Percentiles rank a stretch among this genome's conserved stretches.
Conservation (phyloP, 2,888 invertebrate genomes). For the Doris montereyensis region DNA sequence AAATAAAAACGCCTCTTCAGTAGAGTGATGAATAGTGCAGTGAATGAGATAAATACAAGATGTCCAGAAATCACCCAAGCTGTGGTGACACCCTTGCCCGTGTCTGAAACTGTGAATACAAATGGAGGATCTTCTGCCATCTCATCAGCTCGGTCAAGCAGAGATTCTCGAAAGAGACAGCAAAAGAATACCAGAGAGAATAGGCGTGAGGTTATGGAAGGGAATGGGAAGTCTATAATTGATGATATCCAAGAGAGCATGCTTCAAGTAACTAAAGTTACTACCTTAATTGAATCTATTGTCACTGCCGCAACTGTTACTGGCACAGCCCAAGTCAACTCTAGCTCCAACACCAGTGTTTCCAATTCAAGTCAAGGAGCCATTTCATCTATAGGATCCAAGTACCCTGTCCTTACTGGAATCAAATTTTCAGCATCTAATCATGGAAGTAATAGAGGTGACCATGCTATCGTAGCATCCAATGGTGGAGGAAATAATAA, state of each 20-base stretch:
- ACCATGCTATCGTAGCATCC: background rate
- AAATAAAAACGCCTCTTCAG: too few species aligned
- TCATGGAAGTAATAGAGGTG: background rate
- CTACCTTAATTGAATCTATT: constrained; percentile 34
- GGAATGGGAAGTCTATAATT: too few species aligned
- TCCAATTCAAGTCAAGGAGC: background rate
- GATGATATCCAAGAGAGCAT: background rate
- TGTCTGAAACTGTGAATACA: background rate
- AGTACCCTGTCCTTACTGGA: background rate
- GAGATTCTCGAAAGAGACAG: constrained; percentile 38
- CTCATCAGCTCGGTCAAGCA: constrained; percentile 32
- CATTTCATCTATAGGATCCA: background rate
- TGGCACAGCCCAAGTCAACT: background rate
- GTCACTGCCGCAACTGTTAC: constrained; percentile 37
- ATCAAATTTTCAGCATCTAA: background rate
- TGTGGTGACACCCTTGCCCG: background rate
- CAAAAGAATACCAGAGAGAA: constrained; percentile 36
- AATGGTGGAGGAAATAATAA: constrained; percentile 43
- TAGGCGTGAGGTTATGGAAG: constrained; percentile 17
- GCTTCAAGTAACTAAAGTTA: background rate
- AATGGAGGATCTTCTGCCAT: background rate
- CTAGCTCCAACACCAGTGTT: background rate
- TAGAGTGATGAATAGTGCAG: too few species aligned
- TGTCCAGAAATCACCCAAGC: background rate
- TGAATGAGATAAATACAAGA: too few species aligned